A percentile compares a stretch with the other conserved stretches of the same genome.
Conservation (phyloP, 2,888 invertebrate genomes). For the Tridacna gigas region DNA sequence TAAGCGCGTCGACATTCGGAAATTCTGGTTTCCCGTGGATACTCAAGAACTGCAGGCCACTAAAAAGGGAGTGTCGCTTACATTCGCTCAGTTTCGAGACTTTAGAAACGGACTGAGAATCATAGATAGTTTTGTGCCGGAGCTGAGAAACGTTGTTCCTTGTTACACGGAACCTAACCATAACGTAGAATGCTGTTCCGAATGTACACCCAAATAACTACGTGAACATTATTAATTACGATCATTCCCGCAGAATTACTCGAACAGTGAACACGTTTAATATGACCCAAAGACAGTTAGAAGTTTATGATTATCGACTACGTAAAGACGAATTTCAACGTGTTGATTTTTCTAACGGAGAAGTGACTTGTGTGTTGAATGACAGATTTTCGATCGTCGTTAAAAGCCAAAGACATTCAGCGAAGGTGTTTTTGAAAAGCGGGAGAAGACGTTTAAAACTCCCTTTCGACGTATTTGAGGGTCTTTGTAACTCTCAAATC, state of each 20-base stretch:
- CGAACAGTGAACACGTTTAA: not conserved
- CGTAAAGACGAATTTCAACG: conserved; percentile 23
- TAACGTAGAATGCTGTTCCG: conserved; percentile 5
- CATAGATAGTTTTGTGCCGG: conserved; percentile 19
- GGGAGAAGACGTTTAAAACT: conserved; percentile 30
- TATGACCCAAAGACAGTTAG: conserved; percentile 36
- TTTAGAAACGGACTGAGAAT: conserved; percentile 24
- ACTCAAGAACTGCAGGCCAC: conserved; percentile 34
- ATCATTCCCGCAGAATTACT: not conserved
- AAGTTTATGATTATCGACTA: conserved; percentile 20
- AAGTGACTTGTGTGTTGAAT: conserved; percentile 18
- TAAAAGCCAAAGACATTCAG: conserved; percentile 32
- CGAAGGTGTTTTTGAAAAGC: conserved; percentile 26
- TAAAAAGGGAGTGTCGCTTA: conserved; percentile 39
- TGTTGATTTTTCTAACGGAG: conserved; percentile 8
- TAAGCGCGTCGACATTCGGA: conserved; percentile 37
- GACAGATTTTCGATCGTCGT: conserved; percentile 32
- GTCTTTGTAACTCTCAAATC: conserved; percentile 16
- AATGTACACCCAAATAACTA: conserved; percentile 24
- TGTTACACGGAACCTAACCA: conserved; percentile 18
- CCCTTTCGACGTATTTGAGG: conserved; percentile 26
- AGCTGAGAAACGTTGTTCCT: not conserved
- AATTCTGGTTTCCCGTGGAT: conserved; percentile 38
- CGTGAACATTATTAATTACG: not conserved
- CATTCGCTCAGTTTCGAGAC: conserved; percentile 35